Percentiles rank a stretch among this genome's conserved stretches.
These are phyloP conservation scores for Cichladusa arquata DNA, from an alignment of 2,113 vertebrate species.

Conservation along the genomic window DNA sequence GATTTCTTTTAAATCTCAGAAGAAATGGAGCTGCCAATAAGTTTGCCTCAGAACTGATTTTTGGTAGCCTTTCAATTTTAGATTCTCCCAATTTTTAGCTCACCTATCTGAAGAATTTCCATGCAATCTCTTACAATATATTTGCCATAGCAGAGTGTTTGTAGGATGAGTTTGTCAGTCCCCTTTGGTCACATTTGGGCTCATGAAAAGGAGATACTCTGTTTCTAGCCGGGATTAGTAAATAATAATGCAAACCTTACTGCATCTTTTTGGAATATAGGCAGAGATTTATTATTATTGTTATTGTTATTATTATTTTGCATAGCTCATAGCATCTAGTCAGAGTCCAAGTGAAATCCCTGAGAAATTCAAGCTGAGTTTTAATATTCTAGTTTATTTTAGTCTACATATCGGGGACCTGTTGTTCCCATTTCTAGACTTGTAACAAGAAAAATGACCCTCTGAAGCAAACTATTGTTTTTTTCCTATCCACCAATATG, in stretches of 20 bases:
- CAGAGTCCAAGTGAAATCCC: not conserved
- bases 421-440: not conserved
- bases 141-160: not conserved
- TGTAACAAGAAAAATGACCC: not conserved
- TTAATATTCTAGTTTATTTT: not conserved
- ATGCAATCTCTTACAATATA: fast-evolving
- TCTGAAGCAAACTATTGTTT: not conserved
- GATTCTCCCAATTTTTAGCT: not conserved
- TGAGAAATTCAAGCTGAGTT: not conserved
- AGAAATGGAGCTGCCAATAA: not conserved
- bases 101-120: not conserved
- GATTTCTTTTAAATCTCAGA: not conserved
- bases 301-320: not conserved
- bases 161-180: not conserved
- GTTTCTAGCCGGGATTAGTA: fast-evolving
- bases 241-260: not conserved
- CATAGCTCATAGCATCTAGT: not conserved
- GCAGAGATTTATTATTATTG: not conserved
- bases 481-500: not conserved
- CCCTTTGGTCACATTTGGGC: not conserved
- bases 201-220: not conserved
- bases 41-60: not conserved
- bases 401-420: fast-evolving
- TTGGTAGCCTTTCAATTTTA: not conserved
- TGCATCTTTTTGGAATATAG: not conserved